A percentile compares a stretch with the other conserved stretches of the same genome.
These are phyloP conservation scores for Junonia oenone DNA, from an alignment of 2,888 invertebrate species.

Conservation along the genomic window DNA sequence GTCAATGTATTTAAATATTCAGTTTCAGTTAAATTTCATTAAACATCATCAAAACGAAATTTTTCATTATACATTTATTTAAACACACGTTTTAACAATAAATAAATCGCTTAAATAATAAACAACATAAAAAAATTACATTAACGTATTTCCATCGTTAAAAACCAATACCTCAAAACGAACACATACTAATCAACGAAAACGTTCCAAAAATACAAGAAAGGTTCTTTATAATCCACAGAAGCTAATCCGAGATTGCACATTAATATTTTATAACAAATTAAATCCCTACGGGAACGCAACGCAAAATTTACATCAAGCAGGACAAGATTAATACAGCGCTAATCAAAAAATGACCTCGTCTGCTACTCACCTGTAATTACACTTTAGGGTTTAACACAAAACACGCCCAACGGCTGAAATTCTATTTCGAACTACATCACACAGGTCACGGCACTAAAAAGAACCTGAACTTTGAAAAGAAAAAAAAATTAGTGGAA, in stretches of 20 bases:
- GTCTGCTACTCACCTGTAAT: constrained; percentile 43
- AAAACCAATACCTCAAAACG: neutral
- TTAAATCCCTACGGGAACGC: neutral
- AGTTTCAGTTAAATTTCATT: too few species aligned
- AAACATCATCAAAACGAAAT: too few species aligned
- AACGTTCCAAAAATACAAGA: neutral
- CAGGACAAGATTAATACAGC: constrained; percentile 3
- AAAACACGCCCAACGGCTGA: constrained; percentile 30
- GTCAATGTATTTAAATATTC: too few species aligned
- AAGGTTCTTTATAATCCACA: neutral
- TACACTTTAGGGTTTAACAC: constrained; percentile 33
- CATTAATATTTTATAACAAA: constrained; percentile 2
- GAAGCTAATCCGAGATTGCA: neutral
- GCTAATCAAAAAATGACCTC: neutral
- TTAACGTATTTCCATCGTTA: neutral
- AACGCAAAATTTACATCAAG: neutral
- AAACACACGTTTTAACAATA: too few species aligned
- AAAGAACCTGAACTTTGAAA: constrained; percentile 23
- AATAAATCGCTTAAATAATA: too few species aligned
- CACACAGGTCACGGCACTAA: constrained; percentile 43
- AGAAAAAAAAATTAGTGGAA: constrained; percentile 19
- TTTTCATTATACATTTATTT: too few species aligned
- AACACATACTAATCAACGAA: neutral
- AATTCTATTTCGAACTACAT: constrained; percentile 27
- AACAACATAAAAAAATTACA: too few species aligned